These are phyloP conservation scores for Itoplectis maculator DNA, from an alignment of 2,888 invertebrate genomes.

Conservation along the genomic window DNA sequence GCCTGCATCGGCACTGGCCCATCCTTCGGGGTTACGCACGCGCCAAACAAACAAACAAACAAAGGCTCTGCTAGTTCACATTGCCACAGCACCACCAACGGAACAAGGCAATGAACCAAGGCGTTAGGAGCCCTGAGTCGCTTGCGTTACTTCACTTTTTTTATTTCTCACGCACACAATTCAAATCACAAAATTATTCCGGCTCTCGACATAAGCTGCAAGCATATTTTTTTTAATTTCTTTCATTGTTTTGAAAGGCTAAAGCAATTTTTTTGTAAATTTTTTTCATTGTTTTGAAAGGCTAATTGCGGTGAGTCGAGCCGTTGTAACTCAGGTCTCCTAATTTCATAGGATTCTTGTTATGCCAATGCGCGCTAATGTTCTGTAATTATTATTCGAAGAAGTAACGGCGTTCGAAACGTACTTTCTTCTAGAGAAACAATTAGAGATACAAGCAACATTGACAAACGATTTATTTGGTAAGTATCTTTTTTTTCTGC, in stretches of 20 bases:
- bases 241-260: background rate
- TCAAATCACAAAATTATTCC: conserved; percentile 4
- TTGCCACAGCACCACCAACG: conserved; percentile 80
- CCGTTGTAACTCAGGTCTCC: conserved; percentile 52
- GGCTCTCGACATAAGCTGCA: conserved; percentile 6
- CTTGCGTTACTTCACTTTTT: conserved; percentile 4
- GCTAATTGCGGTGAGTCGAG: background rate
- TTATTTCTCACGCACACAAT: conserved; percentile 18
- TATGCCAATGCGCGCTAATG: conserved; percentile 59
- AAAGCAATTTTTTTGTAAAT: conserved; percentile 19
- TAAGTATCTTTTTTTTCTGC: background rate
- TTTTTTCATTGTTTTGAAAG: background rate
- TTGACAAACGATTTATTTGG: conserved; percentile 31
- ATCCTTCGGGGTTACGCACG: conserved; percentile 81
- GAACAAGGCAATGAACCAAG: conserved; percentile 76
- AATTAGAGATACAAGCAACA: conserved; percentile 46
- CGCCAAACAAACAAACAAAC: conserved; percentile 83
- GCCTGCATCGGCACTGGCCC: conserved; percentile 81
- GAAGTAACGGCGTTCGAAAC: conserved; percentile 28
- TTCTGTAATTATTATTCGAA: conserved; percentile 48
- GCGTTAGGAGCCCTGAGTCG: conserved; percentile 57
- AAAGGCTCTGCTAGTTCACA: conserved; percentile 82
- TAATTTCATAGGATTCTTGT: conserved; percentile 45
- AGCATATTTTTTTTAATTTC: conserved; percentile 16
- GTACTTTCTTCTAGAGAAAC: conserved; percentile 18